Evolutionary conservation across 2,113 vertebrate genomes (phyloP), one percentile per base, ranked within the genome.

Genomic region (Mormyrus lacerda): DNA sequence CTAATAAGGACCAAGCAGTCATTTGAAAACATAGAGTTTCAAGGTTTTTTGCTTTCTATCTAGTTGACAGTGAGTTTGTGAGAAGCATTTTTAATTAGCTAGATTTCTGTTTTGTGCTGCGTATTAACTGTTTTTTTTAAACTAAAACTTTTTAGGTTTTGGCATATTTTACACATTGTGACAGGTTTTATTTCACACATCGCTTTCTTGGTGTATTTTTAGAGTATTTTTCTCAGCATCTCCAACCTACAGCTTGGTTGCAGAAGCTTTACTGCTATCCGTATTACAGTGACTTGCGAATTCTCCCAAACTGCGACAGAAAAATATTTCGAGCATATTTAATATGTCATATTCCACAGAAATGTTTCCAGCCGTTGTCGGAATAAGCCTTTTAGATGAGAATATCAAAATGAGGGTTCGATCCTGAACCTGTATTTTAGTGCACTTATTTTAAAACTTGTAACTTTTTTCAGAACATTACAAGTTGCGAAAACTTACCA

Each of bases 111-210:
- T 35, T 31, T 35, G 45, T 51, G n/a, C 39, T 88, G 86, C 94
- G 94, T 95, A 95, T 96, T 93, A 94, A 90, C 90, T 95, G 85
- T 84, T 95, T 94, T 94, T 91, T 65, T n/a, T 2, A 27, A 69
- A 69, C n/a, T 31, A 69, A 69, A 27, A 69, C 89, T 95, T 24
- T 11, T 61, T 17, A 58, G 31, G 2, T 13, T 17, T 27, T 44
- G 95, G 91, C 93, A 61, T 69, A 53, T 88, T 90, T 87, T 91
- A 55, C 45, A 95, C 92, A 19, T 79, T 42, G 4, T 42, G 73
- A 89, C 44, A 87, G 89, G 94, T 94, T 96, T 95, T 91, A 90
- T 90, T 94, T 94, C 89, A 91, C 93, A 91, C 85, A 92, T 88
- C 89, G 87, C 92, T 94, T 91, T 91, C 92, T 92, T 84, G 88